phyloP scores from a whole-genome alignment of 2,888 invertebrate genomes.

The Platerodrilus igneus region DNA sequence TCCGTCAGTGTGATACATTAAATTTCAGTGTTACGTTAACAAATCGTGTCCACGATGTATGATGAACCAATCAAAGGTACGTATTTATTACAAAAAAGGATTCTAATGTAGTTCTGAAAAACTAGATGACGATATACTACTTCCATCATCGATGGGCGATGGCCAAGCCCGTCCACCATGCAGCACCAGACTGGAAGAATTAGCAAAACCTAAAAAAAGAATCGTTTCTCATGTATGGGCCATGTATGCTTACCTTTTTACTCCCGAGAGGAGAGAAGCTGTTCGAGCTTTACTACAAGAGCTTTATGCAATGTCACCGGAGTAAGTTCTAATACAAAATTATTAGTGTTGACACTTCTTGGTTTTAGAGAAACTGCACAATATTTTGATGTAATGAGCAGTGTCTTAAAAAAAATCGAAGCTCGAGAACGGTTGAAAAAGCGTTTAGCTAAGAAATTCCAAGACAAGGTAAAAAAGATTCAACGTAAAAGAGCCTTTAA shows the following conservation, averaged over 20 bases:
- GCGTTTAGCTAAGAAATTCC: slow-evolving; percentile 24
- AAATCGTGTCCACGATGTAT: too few relatives aligned
- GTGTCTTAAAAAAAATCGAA: slow-evolving; percentile 22
- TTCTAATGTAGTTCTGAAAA: too few relatives aligned
- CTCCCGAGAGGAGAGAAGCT: slow-evolving; percentile 50
- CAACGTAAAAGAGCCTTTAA: slow-evolving; percentile 23
- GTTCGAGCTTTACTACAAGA: slow-evolving; percentile 56
- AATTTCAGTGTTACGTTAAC: too few relatives aligned
- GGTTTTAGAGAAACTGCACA: slow-evolving; percentile 54
- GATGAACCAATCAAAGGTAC: too few relatives aligned
- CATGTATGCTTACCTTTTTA: slow-evolving; percentile 50
- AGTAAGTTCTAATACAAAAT: slow-evolving; percentile 25
- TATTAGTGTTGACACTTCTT: neutral
- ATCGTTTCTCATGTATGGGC: slow-evolving; percentile 53
- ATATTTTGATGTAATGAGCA: slow-evolving; percentile 52
- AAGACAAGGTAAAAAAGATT: slow-evolving; percentile 6
- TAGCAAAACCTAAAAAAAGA: slow-evolving; percentile 53
- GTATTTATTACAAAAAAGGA: too few relatives aligned
- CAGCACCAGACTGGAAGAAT: slow-evolving; percentile 48
- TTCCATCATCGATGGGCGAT: too few relatives aligned
- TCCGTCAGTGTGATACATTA: too few relatives aligned
- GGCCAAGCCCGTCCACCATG: too few relatives aligned
- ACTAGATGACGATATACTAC: too few relatives aligned
- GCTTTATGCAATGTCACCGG: slow-evolving; percentile 40
- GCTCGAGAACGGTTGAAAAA: slow-evolving; percentile 30